phyloP scores from a whole-genome alignment of 2,797 vertebrate species.

The Zenarchopterus dispar region DNA sequence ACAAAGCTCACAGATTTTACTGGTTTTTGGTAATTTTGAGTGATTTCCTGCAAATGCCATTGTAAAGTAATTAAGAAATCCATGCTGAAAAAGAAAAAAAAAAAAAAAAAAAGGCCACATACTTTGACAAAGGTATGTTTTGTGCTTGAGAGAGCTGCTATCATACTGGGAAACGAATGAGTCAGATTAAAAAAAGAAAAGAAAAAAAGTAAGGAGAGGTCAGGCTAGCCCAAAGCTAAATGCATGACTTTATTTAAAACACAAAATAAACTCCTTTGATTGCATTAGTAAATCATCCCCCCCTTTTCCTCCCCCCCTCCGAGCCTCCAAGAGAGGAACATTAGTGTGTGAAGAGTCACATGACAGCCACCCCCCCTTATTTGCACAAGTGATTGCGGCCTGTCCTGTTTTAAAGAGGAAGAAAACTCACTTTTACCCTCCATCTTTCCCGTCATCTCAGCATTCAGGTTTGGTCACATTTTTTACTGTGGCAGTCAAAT shows the following conservation, averaged over 20 bases:
- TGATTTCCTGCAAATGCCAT: conserved; percentile 34
- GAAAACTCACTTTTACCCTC: conserved; percentile 35
- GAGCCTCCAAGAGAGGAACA: conserved; percentile 64
- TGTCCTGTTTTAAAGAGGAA: conserved; percentile 46
- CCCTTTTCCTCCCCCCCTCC: conserved; percentile 31
- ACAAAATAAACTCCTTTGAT: conserved; percentile 75
- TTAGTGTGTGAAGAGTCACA: conserved; percentile 70
- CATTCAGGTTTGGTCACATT: conserved; percentile 72
- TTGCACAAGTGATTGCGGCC: conserved; percentile 51
- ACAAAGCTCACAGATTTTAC: conserved; percentile 27
- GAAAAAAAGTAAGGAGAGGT: conserved; percentile 32
- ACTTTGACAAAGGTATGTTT: conserved; percentile 48
- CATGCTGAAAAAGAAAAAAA: neutral
- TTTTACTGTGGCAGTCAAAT: conserved; percentile 55
- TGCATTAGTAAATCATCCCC: conserved; percentile 67
- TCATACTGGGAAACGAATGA: conserved; percentile 51
- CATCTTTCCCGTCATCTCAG: conserved; percentile 29
- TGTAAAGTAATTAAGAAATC: conserved; percentile 18
- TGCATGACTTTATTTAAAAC: conserved; percentile 75
- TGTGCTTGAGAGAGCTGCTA: conserved; percentile 51
- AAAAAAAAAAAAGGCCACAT: conserved; percentile 7
- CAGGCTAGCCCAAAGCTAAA: conserved; percentile 70
- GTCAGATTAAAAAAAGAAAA: conserved; percentile 38
- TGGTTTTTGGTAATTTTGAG: conserved; percentile 21
- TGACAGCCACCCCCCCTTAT: conserved; percentile 67